A percentile compares a stretch with the other conserved stretches of the same genome.
phyloP scores from a whole-genome alignment of 2,113 vertebrate species.

The Heterotilapia buettikoferi region DNA sequence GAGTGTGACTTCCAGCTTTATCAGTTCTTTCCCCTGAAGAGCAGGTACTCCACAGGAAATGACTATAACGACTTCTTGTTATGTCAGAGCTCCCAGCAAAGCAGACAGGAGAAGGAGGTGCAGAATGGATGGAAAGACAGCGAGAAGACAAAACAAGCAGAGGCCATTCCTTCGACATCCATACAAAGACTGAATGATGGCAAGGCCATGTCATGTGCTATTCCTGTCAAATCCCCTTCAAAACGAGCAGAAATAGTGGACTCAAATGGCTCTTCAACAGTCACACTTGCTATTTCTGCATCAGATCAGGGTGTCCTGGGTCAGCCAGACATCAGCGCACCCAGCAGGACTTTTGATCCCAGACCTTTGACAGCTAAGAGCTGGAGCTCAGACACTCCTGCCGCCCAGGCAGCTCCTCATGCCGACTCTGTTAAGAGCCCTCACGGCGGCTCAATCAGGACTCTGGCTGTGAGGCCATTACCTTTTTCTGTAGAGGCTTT shows the following conservation, averaged over 20 bases:
- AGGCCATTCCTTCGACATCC: background rate
- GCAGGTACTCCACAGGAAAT: constrained; percentile 2
- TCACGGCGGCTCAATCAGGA: constrained; percentile 41
- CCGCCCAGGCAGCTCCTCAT: background rate
- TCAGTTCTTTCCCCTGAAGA: constrained; percentile 39
- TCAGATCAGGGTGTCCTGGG: constrained; percentile 17
- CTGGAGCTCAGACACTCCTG: constrained; percentile 15
- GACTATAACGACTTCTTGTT: constrained; percentile 16
- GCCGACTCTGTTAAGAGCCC: constrained; percentile 46
- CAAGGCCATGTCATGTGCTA: background rate
- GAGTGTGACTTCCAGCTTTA: constrained; percentile 63
- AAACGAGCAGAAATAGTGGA: constrained; percentile 10
- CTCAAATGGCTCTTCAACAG: background rate
- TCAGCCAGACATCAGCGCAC: background rate
- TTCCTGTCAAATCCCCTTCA: constrained; percentile 5
- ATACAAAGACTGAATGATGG: constrained; percentile 6
- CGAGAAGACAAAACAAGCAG: constrained; percentile 16
- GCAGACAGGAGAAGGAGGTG: background rate
- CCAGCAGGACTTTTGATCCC: constrained; percentile 43
- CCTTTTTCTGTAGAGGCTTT: constrained; percentile 72
- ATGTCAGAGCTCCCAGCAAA: constrained; percentile 1
- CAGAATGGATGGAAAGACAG: background rate
- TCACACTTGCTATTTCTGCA: constrained; percentile 12
- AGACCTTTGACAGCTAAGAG: constrained; percentile 10
- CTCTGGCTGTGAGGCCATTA: constrained; percentile 50